Evolutionary conservation across 2,797 vertebrate genomes (phyloP).

Genomic region (Pygocentrus nattereri): DNA sequence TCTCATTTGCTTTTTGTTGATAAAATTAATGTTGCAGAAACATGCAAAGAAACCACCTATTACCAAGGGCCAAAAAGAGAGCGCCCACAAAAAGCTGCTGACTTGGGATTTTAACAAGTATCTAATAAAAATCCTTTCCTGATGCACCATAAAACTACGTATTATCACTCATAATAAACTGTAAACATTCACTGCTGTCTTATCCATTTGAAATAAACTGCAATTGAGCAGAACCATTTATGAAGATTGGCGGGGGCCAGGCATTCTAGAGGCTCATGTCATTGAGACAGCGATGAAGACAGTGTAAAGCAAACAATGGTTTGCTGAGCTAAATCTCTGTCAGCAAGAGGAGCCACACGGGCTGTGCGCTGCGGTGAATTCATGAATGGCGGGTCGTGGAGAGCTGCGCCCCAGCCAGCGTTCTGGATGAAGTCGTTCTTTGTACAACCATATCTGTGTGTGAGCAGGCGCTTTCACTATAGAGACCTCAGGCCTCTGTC

Average conservation of each 20-base stretch:
- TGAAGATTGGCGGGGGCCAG: slow-evolving; percentile 44
- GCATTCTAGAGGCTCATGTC: slow-evolving; percentile 48
- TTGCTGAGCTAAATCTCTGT: slow-evolving; percentile 36
- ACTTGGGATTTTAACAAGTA: slow-evolving; percentile 67
- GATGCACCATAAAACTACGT: slow-evolving; percentile 74
- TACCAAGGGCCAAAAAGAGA: neutral
- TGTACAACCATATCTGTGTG: slow-evolving; percentile 39
- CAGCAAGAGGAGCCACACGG: slow-evolving; percentile 43
- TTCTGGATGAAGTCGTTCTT: slow-evolving; percentile 49
- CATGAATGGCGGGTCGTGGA: slow-evolving; percentile 43
- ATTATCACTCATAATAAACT: slow-evolving; percentile 69
- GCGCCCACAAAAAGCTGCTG: slow-evolving; percentile 19
- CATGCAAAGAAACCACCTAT: slow-evolving; percentile 42
- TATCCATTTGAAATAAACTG: slow-evolving; percentile 71
- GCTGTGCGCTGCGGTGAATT: slow-evolving; percentile 61
- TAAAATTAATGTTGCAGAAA: slow-evolving; percentile 49
- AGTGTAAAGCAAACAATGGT: slow-evolving; percentile 30
- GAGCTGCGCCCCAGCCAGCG: slow-evolving; percentile 60
- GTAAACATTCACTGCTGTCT: slow-evolving; percentile 77
- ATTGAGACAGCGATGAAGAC: slow-evolving; percentile 23
- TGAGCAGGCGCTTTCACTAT: slow-evolving; percentile 45
- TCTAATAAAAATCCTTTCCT: slow-evolving; percentile 59
- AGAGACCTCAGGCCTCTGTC: slow-evolving; percentile 39
- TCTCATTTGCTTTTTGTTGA: slow-evolving; percentile 32
- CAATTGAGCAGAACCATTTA: slow-evolving; percentile 72